Base-by-base conservation (phyloP, 2,888 invertebrate genomes). In the Campoplex nolae region DNA sequence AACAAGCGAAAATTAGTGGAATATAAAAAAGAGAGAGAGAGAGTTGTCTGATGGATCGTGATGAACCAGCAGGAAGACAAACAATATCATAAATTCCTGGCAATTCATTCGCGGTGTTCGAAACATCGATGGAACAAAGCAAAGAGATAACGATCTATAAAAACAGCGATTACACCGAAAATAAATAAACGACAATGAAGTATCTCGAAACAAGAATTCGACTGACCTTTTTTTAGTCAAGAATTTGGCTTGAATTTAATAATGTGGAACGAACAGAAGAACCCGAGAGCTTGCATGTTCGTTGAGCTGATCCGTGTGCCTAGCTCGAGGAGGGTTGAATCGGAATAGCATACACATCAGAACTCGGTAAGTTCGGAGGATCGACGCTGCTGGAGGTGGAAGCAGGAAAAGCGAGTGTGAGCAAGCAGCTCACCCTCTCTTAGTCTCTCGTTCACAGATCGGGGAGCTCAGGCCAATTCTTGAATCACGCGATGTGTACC, bases 401-500 rank as follows among this genome's bases (percentile, higher is more conserved):
- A 83, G 23, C 23, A 23, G 73, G 68, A 78, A 56, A 83, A 84
- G 75, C 80, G 85, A 87, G 79, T 65, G 77, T 67, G 84, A 84
- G 78, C 76, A 71, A 80, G 82, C 79, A 82, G 65, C 83, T 51
- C 88, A 86, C 86, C 74, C 81, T 68, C 68, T 54, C 67, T 84
- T 48, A 42, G 73, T 67, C 81, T 78, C 80, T 65, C n/a, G 35
- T 45, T 45, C 45, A 88, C 90, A 89, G 91, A 88, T 90, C 87
- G 87, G 23, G 23, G 23, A 78, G 54, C 87, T 75, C 45, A 77
- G 81, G 88, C 89, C 90, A 91, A 91, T 91, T 91, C 89, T 74
- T 86, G 85, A 89, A 92, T 92, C 93, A 92, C 93, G 93, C 93
- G 91, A 93, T 92, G 90, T 90, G 90, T 90, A 89, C 89, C 82